These are phyloP conservation scores for Rhagoletis zephyria DNA, from an alignment of 1,140 invertebrate species.

Conservation along the genomic window DNA sequence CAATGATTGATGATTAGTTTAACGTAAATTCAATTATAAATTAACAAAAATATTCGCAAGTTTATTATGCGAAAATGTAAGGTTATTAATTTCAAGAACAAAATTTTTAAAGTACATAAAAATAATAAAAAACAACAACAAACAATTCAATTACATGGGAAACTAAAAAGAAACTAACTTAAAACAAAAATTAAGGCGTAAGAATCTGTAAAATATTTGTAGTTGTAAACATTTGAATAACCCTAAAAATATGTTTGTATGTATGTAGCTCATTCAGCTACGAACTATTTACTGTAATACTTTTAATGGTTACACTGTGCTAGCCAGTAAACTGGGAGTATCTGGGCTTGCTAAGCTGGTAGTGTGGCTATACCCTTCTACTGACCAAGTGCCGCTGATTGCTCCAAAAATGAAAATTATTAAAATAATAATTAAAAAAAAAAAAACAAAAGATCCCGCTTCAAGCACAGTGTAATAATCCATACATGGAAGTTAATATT, in stretches of 20 bases:
- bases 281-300: neutral
- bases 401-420: no score
- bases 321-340: neutral
- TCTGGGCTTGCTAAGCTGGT: neutral
- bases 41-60: constrained; percentile 5
- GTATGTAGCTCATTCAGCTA: neutral
- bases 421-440: no score
- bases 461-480: no score
- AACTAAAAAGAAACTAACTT: neutral
- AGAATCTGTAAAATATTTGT: constrained; percentile 30
- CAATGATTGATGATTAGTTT: constrained; percentile 39
- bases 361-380: neutral
- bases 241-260: neutral
- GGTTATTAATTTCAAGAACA: neutral
- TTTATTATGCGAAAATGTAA: neutral
- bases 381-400: no score
- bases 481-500: no score
- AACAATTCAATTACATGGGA: neutral
- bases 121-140: neutral
- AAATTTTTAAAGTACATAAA: neutral
- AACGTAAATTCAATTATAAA: constrained; percentile 10
- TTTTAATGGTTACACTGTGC: constrained; percentile 18
- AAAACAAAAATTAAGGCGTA: constrained; percentile 20
- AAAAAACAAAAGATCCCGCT: no score
- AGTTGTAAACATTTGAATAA: neutral